These are phyloP conservation scores for Caradrina clavipalpis DNA, from an alignment of 2,888 invertebrate species.

Conservation along the genomic window DNA sequence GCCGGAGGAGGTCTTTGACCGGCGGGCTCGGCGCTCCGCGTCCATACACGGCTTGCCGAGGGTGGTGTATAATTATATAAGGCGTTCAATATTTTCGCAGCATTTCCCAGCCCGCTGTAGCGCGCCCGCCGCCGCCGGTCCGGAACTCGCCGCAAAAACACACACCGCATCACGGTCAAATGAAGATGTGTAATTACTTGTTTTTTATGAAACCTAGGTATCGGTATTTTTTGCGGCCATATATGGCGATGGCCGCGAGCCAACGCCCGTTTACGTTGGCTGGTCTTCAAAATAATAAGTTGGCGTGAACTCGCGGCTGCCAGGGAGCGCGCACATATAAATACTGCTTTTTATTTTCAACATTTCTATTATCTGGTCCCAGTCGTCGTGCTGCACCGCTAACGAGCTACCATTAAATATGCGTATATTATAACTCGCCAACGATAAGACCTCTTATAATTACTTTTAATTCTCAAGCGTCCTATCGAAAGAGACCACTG, in stretches of 20 bases:
- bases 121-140: slow-evolving; percentile 73
- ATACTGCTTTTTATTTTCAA: slow-evolving; percentile 71
- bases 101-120: slow-evolving; percentile 80
- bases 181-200: slow-evolving; percentile 89
- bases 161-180: slow-evolving; percentile 87
- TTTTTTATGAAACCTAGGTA: slow-evolving; percentile 78
- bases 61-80: slow-evolving; percentile 65
- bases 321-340: slow-evolving; percentile 61
- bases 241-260: slow-evolving; percentile 78
- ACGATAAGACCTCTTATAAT: slow-evolving; percentile 65
- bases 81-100: slow-evolving; percentile 72
- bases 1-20: slow-evolving; percentile 60
- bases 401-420: slow-evolving; percentile 66
- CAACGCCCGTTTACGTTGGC: slow-evolving; percentile 84
- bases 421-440: slow-evolving; percentile 59
- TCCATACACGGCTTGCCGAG: slow-evolving; percentile 65
- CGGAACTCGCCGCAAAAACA: slow-evolving; percentile 83
- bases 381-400: slow-evolving; percentile 47
- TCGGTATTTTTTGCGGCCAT: slow-evolving; percentile 80
- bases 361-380: slow-evolving; percentile 73
- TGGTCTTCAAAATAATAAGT: slow-evolving; percentile 79
- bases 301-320: slow-evolving; percentile 66
- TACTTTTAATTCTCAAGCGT: slow-evolving; percentile 58
- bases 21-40: slow-evolving; percentile 43
- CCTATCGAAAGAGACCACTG: slow-evolving; percentile 50